Evolutionary conservation across 2,113 vertebrate genomes (phyloP).

Genomic region (Notothenia rossii): DNA sequence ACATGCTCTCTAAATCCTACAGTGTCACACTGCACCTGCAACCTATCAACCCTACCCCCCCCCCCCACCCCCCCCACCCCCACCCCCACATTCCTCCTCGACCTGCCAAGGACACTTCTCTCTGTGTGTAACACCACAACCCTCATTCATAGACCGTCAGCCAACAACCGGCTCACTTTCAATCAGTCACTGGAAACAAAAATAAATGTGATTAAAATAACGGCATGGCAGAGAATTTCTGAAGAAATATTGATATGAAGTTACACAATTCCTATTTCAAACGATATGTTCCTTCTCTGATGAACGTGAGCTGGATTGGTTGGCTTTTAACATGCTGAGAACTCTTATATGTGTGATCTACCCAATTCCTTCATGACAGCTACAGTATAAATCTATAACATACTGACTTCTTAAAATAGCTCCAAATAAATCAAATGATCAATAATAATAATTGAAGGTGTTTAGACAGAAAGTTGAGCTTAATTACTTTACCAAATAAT

Average conservation of each 20-base stretch:
- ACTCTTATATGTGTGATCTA: constrained; percentile 43
- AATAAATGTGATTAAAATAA: background rate
- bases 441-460: background rate
- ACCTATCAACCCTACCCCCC: constrained; percentile 12
- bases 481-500: background rate
- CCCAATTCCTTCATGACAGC: constrained; percentile 68
- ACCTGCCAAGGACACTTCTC: constrained; percentile 20
- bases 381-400: constrained; percentile 64
- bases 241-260: constrained; percentile 1
- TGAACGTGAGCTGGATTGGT: constrained; percentile 60
- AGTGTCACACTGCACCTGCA: constrained; percentile 35
- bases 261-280: background rate
- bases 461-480: background rate
- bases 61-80: background rate
- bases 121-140: constrained; percentile 18
- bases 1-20: constrained; percentile 10
- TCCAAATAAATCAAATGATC: background rate
- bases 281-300: constrained; percentile 8
- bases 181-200: constrained; percentile 23
- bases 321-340: constrained; percentile 25
- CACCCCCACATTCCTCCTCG: constrained; percentile 17
- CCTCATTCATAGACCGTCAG: constrained; percentile 9
- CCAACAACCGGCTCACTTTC: constrained; percentile 55
- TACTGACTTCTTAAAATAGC: background rate
- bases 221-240: background rate